Percentiles rank a stretch among this genome's conserved stretches.
Conservation (phyloP, 2,888 invertebrate species). For the Tipula vernalis region DNA sequence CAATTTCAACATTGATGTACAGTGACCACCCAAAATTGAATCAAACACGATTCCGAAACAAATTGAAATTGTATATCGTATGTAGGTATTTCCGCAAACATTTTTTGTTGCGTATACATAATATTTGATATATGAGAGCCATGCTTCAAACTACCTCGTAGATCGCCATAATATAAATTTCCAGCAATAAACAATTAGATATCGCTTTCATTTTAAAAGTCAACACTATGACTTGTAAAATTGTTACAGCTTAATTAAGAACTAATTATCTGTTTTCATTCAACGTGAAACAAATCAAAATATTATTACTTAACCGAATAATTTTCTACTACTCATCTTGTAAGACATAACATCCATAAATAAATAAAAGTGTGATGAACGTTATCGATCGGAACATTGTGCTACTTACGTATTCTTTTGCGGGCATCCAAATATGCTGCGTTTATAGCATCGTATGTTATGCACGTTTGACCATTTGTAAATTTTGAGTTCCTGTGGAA, state of each 20-base stretch:
- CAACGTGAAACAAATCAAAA: background rate
- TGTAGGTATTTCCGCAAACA: background rate
- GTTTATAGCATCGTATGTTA: constrained; percentile 81
- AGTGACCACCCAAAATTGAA: background rate
- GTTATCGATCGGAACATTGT: background rate
- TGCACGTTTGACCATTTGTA: constrained; percentile 64
- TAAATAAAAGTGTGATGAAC: background rate
- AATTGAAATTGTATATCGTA: background rate
- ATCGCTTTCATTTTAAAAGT: background rate
- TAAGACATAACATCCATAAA: background rate
- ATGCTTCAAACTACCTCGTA: background rate
- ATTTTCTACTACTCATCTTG: background rate
- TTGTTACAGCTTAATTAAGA: background rate
- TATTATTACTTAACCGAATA: background rate
- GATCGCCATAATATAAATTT: background rate
- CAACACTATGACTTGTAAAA: background rate
- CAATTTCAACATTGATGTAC: background rate
- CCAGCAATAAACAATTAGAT: background rate
- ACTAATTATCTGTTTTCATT: background rate
- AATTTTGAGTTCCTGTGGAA: constrained; percentile 26
- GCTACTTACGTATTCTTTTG: constrained; percentile 74
- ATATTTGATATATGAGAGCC: background rate
- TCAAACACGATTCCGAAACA: background rate
- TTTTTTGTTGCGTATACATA: background rate
- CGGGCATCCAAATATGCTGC: constrained; percentile 78